Percentiles rank a stretch among this genome's conserved stretches.
Conservation (phyloP, 2,888 invertebrate genomes). For the Troides oblongomaculatus region DNA sequence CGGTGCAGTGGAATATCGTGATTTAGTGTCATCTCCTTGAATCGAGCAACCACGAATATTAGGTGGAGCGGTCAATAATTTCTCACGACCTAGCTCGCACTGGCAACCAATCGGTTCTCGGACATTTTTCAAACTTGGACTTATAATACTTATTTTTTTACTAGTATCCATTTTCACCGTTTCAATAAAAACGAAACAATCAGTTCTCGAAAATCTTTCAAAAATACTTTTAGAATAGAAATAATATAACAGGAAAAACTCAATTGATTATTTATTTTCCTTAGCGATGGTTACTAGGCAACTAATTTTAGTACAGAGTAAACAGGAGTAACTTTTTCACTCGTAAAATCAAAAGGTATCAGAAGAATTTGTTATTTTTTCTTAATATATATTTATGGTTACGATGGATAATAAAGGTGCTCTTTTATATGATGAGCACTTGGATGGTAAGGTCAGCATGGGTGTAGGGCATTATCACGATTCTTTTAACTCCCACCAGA, state of each 20-base stretch:
- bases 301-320: conserved; percentile 18
- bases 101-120: conserved; percentile 60
- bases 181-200: conserved; percentile 19
- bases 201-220: conserved; percentile 14
- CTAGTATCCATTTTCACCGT: conserved; percentile 41
- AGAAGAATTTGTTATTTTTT: not conserved
- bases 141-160: conserved; percentile 48
- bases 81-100: conserved; percentile 71
- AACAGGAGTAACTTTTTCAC: not conserved
- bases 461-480: too few species aligned
- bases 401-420: too few species aligned
- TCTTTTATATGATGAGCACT: too few species aligned
- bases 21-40: conserved; percentile 48
- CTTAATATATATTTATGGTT: not conserved
- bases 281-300: conserved; percentile 23
- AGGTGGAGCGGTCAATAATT: conserved; percentile 68
- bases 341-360: not conserved
- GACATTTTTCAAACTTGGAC: conserved; percentile 49
- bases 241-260: conserved; percentile 13
- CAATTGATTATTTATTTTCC: conserved; percentile 43
- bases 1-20: conserved; percentile 62
- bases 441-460: too few species aligned
- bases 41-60: conserved; percentile 48
- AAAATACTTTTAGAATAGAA: conserved; percentile 20
- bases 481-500: too few species aligned